These are phyloP conservation scores for Vanessa tameamea DNA, from an alignment of 1,140 invertebrate genomes.

Conservation along the genomic window DNA sequence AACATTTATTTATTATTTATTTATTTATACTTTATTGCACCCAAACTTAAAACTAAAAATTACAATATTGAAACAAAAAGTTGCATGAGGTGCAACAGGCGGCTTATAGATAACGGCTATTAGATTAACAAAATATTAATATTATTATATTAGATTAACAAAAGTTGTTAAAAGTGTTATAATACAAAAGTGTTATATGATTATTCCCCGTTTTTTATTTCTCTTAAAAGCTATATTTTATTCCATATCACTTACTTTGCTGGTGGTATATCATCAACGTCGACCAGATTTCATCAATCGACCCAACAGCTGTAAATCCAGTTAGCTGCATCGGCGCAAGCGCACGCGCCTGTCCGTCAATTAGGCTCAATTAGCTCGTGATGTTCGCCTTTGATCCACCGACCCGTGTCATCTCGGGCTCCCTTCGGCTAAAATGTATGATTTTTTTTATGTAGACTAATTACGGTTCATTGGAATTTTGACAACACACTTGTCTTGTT, in stretches of 20 bases:
- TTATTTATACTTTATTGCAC: too few species aligned
- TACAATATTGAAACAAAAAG: too few species aligned
- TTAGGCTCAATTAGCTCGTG: conserved; percentile 60
- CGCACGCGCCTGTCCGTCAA: conserved; percentile 54
- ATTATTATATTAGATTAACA: too few species aligned
- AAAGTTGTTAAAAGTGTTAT: too few species aligned
- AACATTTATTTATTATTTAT: too few species aligned
- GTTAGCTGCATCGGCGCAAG: conserved; percentile 41
- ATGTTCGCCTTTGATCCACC: conserved; percentile 50
- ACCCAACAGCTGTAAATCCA: conserved; percentile 51
- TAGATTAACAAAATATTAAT: too few species aligned
- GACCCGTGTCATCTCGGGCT: conserved; percentile 25
- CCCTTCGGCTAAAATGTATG: conserved; percentile 1
- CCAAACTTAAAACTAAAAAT: too few species aligned
- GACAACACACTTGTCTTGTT: too few species aligned
- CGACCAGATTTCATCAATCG: conserved; percentile 14
- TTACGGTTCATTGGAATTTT: not conserved
- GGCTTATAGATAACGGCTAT: too few species aligned
- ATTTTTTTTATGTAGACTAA: not conserved
- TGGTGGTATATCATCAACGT: conserved; percentile 2
- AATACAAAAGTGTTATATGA: too few species aligned
- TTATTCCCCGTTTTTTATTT: not conserved
- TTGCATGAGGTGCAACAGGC: too few species aligned
- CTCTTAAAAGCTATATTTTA: not conserved
- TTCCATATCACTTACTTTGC: not conserved